These are phyloP conservation scores for Lepus europaeus DNA, from an alignment of 2,113 vertebrate species.

Conservation along the genomic window DNA sequence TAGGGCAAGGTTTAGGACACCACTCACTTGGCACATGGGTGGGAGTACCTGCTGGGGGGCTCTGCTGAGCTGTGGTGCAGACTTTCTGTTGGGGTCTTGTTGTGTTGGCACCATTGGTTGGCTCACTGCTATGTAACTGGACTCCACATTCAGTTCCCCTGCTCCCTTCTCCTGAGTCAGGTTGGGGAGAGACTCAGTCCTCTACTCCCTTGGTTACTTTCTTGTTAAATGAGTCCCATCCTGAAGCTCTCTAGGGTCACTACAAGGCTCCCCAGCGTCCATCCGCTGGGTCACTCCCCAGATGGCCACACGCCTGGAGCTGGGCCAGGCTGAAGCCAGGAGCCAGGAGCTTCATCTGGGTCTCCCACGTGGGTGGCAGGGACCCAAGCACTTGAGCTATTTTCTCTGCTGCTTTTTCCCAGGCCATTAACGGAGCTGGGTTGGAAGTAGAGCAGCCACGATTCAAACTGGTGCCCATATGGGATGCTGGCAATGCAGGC, in stretches of 20 bases:
- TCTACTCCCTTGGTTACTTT: background rate
- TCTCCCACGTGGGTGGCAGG: too few relatives aligned
- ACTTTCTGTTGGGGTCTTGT: background rate
- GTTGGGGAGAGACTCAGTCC: background rate
- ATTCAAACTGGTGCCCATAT: too few relatives aligned
- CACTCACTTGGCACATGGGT: too few relatives aligned
- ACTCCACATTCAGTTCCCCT: background rate
- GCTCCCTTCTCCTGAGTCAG: background rate
- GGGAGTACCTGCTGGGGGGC: background rate
- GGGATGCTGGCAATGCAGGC: too few relatives aligned
- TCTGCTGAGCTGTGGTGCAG: background rate
- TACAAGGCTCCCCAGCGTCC: background rate
- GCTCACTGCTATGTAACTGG: background rate
- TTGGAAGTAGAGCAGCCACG: too few relatives aligned
- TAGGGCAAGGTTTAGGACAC: background rate
- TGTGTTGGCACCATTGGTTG: rapidly evolving
- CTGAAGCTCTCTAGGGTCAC: background rate
- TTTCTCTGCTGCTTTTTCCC: too few relatives aligned
- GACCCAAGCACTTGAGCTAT: too few relatives aligned
- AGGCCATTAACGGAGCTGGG: too few relatives aligned
- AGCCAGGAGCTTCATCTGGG: too few relatives aligned
- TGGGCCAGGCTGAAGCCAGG: too few relatives aligned
- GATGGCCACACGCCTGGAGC: too few relatives aligned
- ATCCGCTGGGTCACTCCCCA: too few relatives aligned
- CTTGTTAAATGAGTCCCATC: background rate